Base-by-base conservation (phyloP, 1,140 invertebrate genomes). In the Temnothorax curvispinosus region DNA sequence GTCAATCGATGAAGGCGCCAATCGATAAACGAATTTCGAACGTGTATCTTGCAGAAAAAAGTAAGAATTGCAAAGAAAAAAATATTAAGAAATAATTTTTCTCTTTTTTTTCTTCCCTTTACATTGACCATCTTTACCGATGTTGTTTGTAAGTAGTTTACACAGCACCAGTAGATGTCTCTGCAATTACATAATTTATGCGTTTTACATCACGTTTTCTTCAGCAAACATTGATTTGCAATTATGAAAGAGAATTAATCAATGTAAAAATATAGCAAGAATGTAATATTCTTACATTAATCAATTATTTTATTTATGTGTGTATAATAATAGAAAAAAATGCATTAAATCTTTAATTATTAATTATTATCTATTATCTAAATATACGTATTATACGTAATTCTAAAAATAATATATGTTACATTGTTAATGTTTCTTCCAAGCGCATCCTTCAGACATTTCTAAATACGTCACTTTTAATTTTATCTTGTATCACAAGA, bases 1-100 rank as follows among this genome's bases (percentile, higher is more conserved):
- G 21, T 60, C 69, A 27, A 74, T 60, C 69, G 2, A 32, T 27
- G 18, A 58, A 6, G 15, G 21, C 27, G 5, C 3, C 27, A 4
- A 35, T 15, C 27, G 67, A 82, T 7, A 15, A 60, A 8, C 69
- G n/a, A 74, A 21, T 15, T 3, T 82, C 41, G 9, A 84, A 84
- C 11, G 1, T 50, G 15, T 47, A 38, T 38, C 18, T 41, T 44
- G n/a, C 44, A 32, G 27, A 18, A 38, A 75, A 74, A 74, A 27
- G 80, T 84, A 50, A 84, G 41, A 13, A 21, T 21, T 47, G 9
- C 5, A 9, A 21, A 41, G 38, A 41, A n/a, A 13, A n/a, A 44
- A 67, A 47, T 3, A 13, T 13, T n/a, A 50, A 50, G 47, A 15
- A 44, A 7, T 9, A 21, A 27, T 21, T 0, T 3, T 71, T 50